Evolutionary conservation across 2,888 invertebrate species (phyloP), one percentile per base, ranked within the genome.

Genomic region (Trichogramma evanescens): DNA sequence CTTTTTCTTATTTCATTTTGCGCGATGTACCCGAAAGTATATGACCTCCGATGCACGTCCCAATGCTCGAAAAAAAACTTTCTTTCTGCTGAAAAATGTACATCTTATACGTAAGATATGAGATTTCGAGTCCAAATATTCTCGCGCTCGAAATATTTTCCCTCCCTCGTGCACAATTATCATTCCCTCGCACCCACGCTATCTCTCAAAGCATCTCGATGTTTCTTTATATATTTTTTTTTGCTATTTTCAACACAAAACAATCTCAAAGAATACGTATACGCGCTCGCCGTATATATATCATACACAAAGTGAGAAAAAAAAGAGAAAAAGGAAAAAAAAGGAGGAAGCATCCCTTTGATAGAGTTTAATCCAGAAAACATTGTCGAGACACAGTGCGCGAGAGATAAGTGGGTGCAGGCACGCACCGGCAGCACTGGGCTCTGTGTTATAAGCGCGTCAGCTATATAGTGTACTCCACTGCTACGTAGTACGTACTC

Each of bases 401-500:
- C 54, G 51, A 54, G 39, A 46, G 46, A 41, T 43, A 42, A 5
- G 6, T 8, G 10, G n/a, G 46, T 50, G 39, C 50, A 50, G 10
- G 26, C 50, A n/a, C 9, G 49, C 9, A 49, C n/a, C 67, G 65
- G 63, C 26, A 26, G 63, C 26, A 26, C 26, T 26, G 26, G 26
- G 26, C 26, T 26, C 26, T 26, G 26, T 26, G 26, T 26, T 26
- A 26, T 26, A 26, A 26, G 26, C 26, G 26, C 26, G 26, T 26
- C 26, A 26, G 26, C 3, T 26, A 26, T 26, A 26, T 26, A 26
- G 26, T 26, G 26, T 26, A 26, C 26, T 26, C 26, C 26, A 26
- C 26, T 26, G 3, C 26, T 74, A 76, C 76, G 75, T 75, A 76
- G 71, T 73, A 73, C 74, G 68, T 74, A 73, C 75, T 77, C 76